Base-by-base conservation (phyloP, 2,113 vertebrate species). In the Okapia johnstoni region DNA sequence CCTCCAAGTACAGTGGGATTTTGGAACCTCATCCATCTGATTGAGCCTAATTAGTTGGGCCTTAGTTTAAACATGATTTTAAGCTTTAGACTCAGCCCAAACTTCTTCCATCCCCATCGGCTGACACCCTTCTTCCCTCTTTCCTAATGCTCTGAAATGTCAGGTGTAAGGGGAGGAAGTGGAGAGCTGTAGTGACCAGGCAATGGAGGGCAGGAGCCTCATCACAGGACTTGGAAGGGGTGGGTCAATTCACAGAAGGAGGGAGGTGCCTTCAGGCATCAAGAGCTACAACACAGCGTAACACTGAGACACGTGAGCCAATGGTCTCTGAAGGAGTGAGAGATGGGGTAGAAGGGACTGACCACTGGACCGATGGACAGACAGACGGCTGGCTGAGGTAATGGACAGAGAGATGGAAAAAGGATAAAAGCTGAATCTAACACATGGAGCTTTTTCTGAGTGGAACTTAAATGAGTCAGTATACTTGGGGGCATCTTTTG, bases 241-340 rank as follows among this genome's bases (percentile, higher is more conserved):
- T 5, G 21, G 46, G 3, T 6, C 15, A 61, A 2, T 52, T 40
- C 1, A 15, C 30, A 84, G 80, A 50, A 40, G 23, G 54, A 66
- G 0, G 12, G 30, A 46, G 58, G 16, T 0, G 0, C 15, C 10
- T 16, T 33, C 19, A 0, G 7, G 23, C 48, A 2, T 30, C 21
- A 3, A 17, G 1, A 8, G n/a, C 33, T 57, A 2, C 30, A 14
- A 30, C 28, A 12, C 6, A 1, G 57, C n/a, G 46, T 14, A 19
- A 21, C 14, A 6, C 58, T 48, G 28, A 23, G 40, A 16, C 12
- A 40, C 73, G 2, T 0, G 5, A 19, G 2, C 16, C 21, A 14
- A 2, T 2, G 15, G 33, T 12, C 26, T 3, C 19, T 2, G 28
- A 86, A 19, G 46, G 54, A 80, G 25, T 4, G n/a, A 86, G 52